phyloP scores from a whole-genome alignment of 2,797 vertebrate species.

The Distichodus sexfasciatus region DNA sequence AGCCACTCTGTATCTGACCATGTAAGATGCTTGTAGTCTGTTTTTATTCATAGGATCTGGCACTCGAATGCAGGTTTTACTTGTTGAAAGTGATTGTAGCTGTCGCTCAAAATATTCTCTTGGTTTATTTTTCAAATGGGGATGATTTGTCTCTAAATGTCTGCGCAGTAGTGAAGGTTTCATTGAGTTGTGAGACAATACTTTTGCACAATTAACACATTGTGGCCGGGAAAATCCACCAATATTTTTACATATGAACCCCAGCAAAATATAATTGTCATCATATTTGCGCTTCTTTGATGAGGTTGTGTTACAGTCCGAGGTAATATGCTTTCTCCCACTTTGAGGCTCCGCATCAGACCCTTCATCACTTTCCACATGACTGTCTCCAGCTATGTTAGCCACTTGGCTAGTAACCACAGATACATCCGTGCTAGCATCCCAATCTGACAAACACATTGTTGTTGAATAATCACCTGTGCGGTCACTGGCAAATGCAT shows the following conservation, averaged over 20 bases:
- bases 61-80: not conserved
- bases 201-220: conserved; percentile 11
- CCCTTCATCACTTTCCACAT: no score
- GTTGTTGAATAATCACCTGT: no score
- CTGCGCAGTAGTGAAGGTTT: conserved; percentile 13
- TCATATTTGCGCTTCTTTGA: conserved; percentile 23
- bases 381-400: no score
- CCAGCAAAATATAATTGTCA: conserved; percentile 13
- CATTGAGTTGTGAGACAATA: conserved; percentile 1
- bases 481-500: no score
- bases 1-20: not conserved
- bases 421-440: no score
- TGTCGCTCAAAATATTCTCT: conserved; percentile 9
- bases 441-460: no score
- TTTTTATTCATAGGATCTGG: conserved; percentile 1
- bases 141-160: conserved; percentile 16
- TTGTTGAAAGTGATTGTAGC: conserved; percentile 1
- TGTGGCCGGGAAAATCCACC: not conserved
- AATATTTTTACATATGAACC: conserved; percentile 8
- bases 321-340: no score
- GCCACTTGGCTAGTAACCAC: no score
- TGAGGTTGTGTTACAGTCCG: no score
- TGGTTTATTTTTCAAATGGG: conserved; percentile 20
- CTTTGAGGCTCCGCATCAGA: no score
- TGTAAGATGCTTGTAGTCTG: not conserved